Evolutionary conservation across 2,888 invertebrate genomes (phyloP).

Genomic region (Agriotes lineatus): DNA sequence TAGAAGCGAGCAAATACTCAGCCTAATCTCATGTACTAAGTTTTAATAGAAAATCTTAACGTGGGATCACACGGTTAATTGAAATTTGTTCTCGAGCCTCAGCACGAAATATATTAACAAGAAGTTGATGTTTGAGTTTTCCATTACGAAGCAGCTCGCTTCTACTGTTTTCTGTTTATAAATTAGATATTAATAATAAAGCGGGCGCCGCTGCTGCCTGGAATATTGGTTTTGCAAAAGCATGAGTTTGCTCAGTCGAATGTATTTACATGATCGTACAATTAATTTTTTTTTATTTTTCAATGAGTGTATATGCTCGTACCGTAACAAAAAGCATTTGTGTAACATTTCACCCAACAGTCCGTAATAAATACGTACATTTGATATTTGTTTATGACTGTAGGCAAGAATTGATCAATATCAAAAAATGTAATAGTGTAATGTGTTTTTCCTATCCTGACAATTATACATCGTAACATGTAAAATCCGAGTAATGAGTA

Average conservation of each 20-base stretch:
- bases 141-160: conserved; percentile 39
- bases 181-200: conserved; percentile 44
- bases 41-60: conserved; percentile 60
- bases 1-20: conserved; percentile 52
- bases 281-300: background rate
- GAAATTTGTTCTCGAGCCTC: conserved; percentile 56
- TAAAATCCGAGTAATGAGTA: too few species aligned
- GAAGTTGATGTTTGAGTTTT: conserved; percentile 50
- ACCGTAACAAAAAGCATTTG: too few species aligned
- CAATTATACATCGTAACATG: too few species aligned
- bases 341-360: too few species aligned
- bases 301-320: background rate
- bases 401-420: too few species aligned
- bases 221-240: conserved; percentile 5
- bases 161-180: conserved; percentile 43
- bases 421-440: too few species aligned
- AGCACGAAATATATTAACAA: conserved; percentile 51
- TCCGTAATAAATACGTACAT: too few species aligned
- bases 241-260: background rate
- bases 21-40: conserved; percentile 57
- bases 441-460: too few species aligned
- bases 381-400: too few species aligned
- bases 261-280: too few species aligned
- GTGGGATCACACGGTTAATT: conserved; percentile 60
- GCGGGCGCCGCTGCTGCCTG: background rate